Conservation (phyloP, 1,140 invertebrate genomes). For the Mizuhopecten yessoensis region DNA sequence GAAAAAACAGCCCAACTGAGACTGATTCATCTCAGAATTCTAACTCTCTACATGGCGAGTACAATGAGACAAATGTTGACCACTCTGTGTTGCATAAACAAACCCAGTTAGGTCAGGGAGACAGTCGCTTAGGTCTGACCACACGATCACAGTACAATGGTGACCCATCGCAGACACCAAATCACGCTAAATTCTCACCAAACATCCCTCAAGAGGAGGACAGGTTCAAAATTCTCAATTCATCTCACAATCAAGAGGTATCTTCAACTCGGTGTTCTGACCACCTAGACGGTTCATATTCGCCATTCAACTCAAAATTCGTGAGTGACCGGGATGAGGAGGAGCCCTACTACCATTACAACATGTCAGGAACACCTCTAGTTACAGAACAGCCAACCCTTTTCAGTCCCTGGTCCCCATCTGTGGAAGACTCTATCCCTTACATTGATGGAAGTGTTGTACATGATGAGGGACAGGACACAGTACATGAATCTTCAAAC, state of each 20-base stretch:
- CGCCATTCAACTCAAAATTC: background rate
- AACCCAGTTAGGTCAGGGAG: background rate
- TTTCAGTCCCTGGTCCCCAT: background rate
- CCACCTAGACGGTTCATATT: background rate
- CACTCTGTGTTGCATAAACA: background rate
- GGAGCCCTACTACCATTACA: slow-evolving; percentile 14
- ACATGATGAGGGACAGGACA: background rate
- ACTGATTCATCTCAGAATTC: background rate
- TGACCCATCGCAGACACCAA: background rate
- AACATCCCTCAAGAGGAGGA: background rate
- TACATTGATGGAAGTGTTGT: background rate
- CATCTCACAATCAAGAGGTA: background rate
- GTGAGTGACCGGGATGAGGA: background rate
- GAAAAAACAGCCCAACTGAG: slow-evolving; percentile 7
- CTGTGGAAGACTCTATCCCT: background rate
- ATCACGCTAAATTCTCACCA: background rate
- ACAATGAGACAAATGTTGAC: background rate
- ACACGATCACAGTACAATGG: background rate
- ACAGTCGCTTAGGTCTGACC: background rate
- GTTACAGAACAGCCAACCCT: background rate
- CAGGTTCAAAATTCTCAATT: slow-evolving; percentile 27
- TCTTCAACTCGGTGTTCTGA: background rate
- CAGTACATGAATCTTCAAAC: background rate
- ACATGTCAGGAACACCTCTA: background rate
- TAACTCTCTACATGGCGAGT: background rate